Evolutionary conservation across 1,140 invertebrate species (phyloP), one percentile per base, ranked within the genome.

Genomic region (Lasaia peninsularis): DNA sequence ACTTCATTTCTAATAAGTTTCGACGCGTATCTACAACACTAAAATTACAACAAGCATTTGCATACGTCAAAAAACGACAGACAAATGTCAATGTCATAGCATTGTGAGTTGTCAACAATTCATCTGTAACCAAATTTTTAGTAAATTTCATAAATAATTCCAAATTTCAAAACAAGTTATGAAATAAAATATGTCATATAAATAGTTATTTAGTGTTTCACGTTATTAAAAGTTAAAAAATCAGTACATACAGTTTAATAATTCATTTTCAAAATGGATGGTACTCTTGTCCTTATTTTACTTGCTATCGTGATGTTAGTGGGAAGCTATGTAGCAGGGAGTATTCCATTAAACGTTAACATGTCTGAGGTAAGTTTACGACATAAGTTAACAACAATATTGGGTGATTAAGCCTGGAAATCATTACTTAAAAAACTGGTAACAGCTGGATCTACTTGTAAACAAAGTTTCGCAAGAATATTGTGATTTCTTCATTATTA

Each of bases 321-420:
- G 37, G 98, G 98, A 0, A 98, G 97, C 58, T 99, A 98, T 89
- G 80, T 98, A 24, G 94, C 97, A 62, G 98, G 98, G 48, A 96
- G 94, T 58, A 94, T 99, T 71, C 98, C 98, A 20, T 89, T 99
- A 62, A 93, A 98, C 57, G 95, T 99, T 73, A 94, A 92, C 71
- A 93, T 99, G 78, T 98, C 97, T 40, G 98, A 99, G 94, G 98
- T 98, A 92, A 73, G 20, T 71, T 28, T 14, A 63, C 49, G 2
- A 33, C 7, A 52, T 31, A 52, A 37, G 24, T 52, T 51, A 34
- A 34, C 7, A 51, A 35, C 8, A 33, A 56, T 56, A 24, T 24
- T 35, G 33, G 4, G 32, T n/a, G 16, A 10, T 16, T 54, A 51
- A 24, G 14, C 7, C 28, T 31, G 5, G 11, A n/a, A 57, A 57